Conservation (phyloP, 2,797 vertebrate genomes). For the Lepus townsendii region DNA sequence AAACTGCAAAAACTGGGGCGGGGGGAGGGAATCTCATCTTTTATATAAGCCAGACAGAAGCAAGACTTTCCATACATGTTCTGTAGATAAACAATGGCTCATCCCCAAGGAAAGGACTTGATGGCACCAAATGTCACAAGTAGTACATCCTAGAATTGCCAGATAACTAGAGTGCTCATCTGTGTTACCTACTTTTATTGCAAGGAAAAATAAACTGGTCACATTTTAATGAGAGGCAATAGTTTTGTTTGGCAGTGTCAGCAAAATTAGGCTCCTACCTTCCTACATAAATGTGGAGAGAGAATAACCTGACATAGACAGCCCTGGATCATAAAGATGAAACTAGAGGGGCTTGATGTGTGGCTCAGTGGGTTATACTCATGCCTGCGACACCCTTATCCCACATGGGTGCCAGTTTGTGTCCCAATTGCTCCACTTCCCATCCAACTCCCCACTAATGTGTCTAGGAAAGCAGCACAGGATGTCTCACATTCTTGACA, state of each 20-base stretch:
- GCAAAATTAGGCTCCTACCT: not conserved
- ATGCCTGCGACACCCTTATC: too few relatives aligned
- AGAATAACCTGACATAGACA: not conserved
- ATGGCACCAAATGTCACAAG: not conserved
- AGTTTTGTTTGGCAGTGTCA: not conserved
- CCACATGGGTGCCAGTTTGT: too few relatives aligned
- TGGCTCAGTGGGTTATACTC: too few relatives aligned
- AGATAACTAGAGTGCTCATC: not conserved
- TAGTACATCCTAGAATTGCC: not conserved
- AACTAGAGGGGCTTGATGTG: not conserved
- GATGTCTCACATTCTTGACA: too few relatives aligned
- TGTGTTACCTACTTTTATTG: not conserved
- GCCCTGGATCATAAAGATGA: not conserved
- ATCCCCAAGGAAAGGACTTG: not conserved
- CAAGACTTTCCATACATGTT: not conserved
- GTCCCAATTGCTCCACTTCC: too few relatives aligned
- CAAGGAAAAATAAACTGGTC: conserved; percentile 21
- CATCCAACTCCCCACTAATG: too few relatives aligned
- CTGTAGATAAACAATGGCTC: not conserved
- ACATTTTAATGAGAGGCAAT: not conserved
- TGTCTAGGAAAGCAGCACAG: too few relatives aligned
- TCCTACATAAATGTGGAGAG: not conserved
- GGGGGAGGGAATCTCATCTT: not conserved
- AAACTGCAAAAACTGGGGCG: not conserved
- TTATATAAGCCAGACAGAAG: not conserved